A percentile compares a stretch with the other conserved stretches of the same genome.
These are phyloP conservation scores for Rambutsinella grinnellia DNA, from an alignment of 2,888 invertebrate species.

Conservation along the genomic window DNA sequence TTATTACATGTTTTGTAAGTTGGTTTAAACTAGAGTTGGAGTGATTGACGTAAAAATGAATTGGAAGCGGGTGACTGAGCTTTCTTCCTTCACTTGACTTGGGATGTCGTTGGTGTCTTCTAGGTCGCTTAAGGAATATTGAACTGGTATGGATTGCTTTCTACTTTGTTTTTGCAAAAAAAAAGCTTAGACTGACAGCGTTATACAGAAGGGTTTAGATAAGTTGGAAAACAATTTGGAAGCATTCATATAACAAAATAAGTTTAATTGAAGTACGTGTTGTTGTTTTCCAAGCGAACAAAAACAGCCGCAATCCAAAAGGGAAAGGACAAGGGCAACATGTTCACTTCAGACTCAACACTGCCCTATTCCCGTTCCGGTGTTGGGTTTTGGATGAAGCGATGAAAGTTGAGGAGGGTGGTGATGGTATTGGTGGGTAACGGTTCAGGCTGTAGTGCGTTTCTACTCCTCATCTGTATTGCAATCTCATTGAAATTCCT, in stretches of 20 bases:
- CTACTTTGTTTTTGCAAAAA: no score
- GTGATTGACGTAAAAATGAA: constrained; percentile 38
- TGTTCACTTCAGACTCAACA: neutral
- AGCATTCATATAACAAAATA: no score
- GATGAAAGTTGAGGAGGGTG: neutral
- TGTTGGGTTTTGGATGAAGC: neutral
- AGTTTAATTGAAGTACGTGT: neutral
- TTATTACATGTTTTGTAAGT: no score
- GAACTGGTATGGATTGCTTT: neutral
- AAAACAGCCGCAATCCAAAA: neutral
- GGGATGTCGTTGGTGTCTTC: neutral
- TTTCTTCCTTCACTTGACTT: neutral
- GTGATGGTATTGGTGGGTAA: neutral
- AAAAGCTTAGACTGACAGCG: neutral
- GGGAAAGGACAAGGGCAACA: neutral
- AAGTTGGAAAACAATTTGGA: neutral
- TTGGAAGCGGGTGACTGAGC: constrained; percentile 19
- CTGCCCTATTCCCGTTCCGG: neutral
- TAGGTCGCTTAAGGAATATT: neutral
- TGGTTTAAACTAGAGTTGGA: constrained; percentile 14
- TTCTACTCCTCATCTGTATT: neutral
- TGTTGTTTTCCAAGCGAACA: neutral
- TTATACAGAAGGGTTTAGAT: neutral
- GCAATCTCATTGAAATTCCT: constrained; percentile 52
- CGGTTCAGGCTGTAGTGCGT: neutral